Conservation (phyloP, 2,888 invertebrate species). For the Aphodius sticticus region DNA sequence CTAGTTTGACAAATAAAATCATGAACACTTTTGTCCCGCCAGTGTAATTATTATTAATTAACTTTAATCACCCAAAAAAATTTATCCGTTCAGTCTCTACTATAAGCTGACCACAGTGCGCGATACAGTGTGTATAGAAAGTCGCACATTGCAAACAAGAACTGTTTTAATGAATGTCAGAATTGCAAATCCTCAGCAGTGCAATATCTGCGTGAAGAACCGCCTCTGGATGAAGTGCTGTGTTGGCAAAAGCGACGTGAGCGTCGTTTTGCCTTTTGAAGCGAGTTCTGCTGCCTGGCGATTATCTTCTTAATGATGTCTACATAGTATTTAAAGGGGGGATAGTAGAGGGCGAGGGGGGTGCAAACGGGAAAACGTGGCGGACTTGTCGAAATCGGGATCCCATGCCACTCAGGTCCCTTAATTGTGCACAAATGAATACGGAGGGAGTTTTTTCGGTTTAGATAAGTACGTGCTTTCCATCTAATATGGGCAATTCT, state of each 20-base stretch:
- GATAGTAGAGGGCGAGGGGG: background rate
- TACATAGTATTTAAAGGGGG: background rate
- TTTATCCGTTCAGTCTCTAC: too few relatives aligned
- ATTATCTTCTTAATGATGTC: background rate
- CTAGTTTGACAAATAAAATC: too few relatives aligned
- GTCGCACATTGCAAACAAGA: background rate
- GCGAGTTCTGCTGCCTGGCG: background rate
- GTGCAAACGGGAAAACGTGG: background rate
- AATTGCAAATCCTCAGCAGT: background rate
- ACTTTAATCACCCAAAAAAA: too few relatives aligned
- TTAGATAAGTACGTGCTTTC: background rate
- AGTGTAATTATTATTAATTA: too few relatives aligned
- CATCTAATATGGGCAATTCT: background rate
- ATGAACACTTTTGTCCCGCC: too few relatives aligned
- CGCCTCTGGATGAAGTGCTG: background rate
- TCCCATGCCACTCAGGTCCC: background rate
- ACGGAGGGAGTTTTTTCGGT: background rate
- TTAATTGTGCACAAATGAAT: constrained; percentile 4
- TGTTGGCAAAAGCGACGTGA: background rate
- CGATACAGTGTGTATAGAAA: background rate
- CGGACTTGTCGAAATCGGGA: background rate
- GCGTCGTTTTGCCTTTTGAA: background rate
- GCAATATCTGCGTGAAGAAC: background rate
- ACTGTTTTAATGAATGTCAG: background rate
- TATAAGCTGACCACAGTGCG: background rate